Percentiles rank a stretch among this genome's conserved stretches.
phyloP scores from a whole-genome alignment of 2,113 vertebrate species.

The Pluvianellus socialis region DNA sequence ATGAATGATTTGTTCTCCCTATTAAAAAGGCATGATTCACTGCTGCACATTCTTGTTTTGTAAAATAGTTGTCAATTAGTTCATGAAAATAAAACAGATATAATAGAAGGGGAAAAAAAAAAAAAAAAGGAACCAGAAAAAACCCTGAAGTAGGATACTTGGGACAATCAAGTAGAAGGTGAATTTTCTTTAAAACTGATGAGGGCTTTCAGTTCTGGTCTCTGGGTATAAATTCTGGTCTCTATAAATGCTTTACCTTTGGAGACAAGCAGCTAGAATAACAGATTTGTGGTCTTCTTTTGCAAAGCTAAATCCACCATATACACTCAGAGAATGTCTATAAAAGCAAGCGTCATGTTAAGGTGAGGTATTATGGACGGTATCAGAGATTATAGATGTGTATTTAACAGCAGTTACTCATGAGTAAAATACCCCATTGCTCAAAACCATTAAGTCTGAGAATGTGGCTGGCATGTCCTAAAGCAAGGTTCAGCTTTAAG shows the following conservation, averaged over 20 bases:
- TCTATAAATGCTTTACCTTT: not conserved
- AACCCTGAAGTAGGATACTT: not conserved
- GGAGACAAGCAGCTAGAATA: not conserved
- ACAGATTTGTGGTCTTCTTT: not conserved
- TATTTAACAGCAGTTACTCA: not conserved
- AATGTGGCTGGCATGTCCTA: not conserved
- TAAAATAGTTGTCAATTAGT: not conserved
- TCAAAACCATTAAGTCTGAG: not conserved
- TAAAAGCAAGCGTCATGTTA: not conserved
- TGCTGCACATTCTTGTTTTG: not conserved
- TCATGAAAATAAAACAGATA: not conserved
- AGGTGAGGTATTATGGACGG: not conserved
- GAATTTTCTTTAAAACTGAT: not conserved
- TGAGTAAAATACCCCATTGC: not conserved
- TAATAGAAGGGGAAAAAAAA: rapidly evolving
- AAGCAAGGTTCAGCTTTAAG: not conserved
- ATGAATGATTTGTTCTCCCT: not conserved
- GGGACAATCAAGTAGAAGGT: not conserved
- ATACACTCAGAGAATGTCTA: not conserved
- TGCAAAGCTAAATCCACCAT: not conserved
- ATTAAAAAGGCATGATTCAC: not conserved
- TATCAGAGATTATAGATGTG: not conserved
- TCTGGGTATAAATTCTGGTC: not conserved
- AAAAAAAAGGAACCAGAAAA: rapidly evolving
- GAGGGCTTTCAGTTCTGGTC: not conserved